Conservation (phyloP, 2,888 invertebrate genomes). For the Drosophila neonasuta region DNA sequence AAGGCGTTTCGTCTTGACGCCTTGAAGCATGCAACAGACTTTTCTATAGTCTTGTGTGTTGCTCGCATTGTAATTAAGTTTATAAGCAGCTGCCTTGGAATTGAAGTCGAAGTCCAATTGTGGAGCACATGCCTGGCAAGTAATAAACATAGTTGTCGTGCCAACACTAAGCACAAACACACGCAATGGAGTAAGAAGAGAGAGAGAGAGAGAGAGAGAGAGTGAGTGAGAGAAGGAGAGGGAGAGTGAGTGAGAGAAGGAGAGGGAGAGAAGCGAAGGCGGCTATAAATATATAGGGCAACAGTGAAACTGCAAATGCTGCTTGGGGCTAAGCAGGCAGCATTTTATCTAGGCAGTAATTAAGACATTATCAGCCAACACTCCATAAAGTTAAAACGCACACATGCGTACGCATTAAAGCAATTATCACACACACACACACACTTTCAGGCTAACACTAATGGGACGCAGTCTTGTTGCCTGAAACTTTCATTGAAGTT, state of each 20-base stretch:
- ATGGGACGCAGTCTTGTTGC: slow-evolving; percentile 25
- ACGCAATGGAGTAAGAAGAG: neutral
- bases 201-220: neutral
- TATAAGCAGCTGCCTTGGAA: slow-evolving; percentile 50
- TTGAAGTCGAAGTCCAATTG: slow-evolving; percentile 49
- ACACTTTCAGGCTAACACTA: slow-evolving; percentile 10
- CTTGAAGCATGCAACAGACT: slow-evolving; percentile 45
- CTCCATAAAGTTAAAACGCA: slow-evolving; percentile 77
- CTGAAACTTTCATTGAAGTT: slow-evolving; percentile 68
- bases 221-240: neutral
- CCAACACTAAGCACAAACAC: slow-evolving; percentile 36
- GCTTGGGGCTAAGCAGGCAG: slow-evolving; percentile 59
- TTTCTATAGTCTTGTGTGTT: slow-evolving; percentile 11
- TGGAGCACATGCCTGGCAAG: slow-evolving; percentile 52
- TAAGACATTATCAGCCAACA: slow-evolving; percentile 77
- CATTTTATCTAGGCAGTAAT: slow-evolving; percentile 75
- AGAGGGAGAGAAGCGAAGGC: neutral
- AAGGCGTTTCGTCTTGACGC: slow-evolving; percentile 25
- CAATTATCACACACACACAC: slow-evolving; percentile 67
- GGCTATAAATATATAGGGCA: slow-evolving; percentile 26
- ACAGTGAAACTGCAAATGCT: slow-evolving; percentile 30
- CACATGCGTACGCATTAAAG: slow-evolving; percentile 75
- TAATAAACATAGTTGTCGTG: slow-evolving; percentile 75
- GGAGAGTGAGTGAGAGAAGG: neutral
- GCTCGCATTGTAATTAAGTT: slow-evolving; percentile 66